Base-by-base conservation (phyloP, 2,797 vertebrate species). In the Allobates femoralis region DNA sequence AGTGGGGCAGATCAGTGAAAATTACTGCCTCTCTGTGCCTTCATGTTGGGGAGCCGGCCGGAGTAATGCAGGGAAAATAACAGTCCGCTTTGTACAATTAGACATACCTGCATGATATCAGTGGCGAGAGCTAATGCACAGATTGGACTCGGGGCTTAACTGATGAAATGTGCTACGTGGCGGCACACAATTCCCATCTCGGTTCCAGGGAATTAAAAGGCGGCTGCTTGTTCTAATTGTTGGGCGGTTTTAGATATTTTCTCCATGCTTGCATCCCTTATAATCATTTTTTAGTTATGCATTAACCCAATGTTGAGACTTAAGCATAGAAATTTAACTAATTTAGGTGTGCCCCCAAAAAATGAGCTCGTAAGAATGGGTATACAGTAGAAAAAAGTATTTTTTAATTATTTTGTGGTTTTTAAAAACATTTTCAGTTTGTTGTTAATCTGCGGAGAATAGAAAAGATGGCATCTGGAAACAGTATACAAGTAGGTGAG, bases 1-100 rank as follows among this genome's bases (percentile, higher is more conserved):
- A 95, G 96, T 96, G 93, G 95, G 94, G 95, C 94, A 96, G 96
- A 97, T 97, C 96, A 95, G 96, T 94, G 95, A 95, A 96, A 96
- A 97, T 98, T 96, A 98, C 96, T 96, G 96, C 97, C 96, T 96
- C 94, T 53, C 91, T 93, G 93, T 89, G 95, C 93, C 91, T 94
- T 91, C 93, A 90, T 92, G 95, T 95, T 91, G 92, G 92, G 94
- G 94, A 96, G 94, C 91, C 94, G 91, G 95, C 91, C 94, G 62
- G 90, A 88, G 92, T 91, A 92, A 93, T 88, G 87, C 90, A 93
- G 96, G 94, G 96, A 94, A 94, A 95, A 97, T 90, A 92, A 95
- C 91, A 91, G 94, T 92, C 34, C 88, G 93, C 90, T 92, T 93
- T 87, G 89, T 0, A 92, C 94, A 95, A 95, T 89, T 91, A 93